Base-by-base conservation (phyloP, 2,797 vertebrate species). In the Clarias pachynema region DNA sequence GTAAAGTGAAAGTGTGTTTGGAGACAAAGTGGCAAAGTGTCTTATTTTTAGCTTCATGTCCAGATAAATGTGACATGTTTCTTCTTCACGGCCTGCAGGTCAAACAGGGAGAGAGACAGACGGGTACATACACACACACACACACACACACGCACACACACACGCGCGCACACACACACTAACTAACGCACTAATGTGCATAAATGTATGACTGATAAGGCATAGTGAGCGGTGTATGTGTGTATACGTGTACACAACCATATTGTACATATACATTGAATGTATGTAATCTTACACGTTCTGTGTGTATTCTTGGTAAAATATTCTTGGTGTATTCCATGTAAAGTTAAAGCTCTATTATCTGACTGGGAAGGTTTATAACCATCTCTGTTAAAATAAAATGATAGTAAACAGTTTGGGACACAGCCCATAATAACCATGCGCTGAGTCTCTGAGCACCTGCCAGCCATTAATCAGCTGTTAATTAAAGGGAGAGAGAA, bases 21-120 rank as follows among this genome's bases (percentile, higher is more conserved):
- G 22, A 81, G 85, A 87, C 83, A 88, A 79, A 83, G 79, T n/a
- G 79, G 79, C 82, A 83, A 57, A 78, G 82, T 74, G 81, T 44
- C 79, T 92, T 95, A 95, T 95, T 94, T 95, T 89, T 90, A 94
- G 90, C 88, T 83, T 84, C 90, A 91, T 85, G 77, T 91, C 92
- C 86, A 94, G 95, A 95, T 94, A 92, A 92, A 92, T 90, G 62
- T 89, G 89, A 88, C 89, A 89, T 79, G 83, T 85, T 86, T 89
- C 90, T 90, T 91, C 89, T 91, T 89, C 80, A 86, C 84, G 77
- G 72, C 65, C 66, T 79, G 75, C 73, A 85, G 82, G 83, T 85
- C 83, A 79, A 37, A 79, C 56, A 59, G 53, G 18, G 16, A 49
- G 4, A 49, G 40, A 74, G 29, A 57, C 37, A 24, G 9, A 44